phyloP scores from a whole-genome alignment of 2,888 invertebrate genomes.

The Dusona sp. region DNA sequence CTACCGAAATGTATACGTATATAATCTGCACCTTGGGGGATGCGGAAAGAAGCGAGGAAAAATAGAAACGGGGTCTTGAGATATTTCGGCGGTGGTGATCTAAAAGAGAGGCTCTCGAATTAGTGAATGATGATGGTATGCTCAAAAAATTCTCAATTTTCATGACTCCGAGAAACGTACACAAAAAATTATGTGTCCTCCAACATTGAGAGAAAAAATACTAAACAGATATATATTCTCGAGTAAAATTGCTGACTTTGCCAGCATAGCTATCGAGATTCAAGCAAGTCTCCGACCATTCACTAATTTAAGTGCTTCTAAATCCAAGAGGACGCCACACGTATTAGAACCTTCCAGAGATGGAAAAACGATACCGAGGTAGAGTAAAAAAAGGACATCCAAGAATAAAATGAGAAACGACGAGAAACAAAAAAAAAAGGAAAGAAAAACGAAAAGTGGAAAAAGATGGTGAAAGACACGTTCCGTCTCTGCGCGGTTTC shows the following conservation, averaged over 20 bases:
- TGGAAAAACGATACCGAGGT: slow-evolving; percentile 2
- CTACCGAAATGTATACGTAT: neutral
- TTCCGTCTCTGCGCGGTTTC: slow-evolving; percentile 63
- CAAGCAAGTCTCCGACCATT: slow-evolving; percentile 36
- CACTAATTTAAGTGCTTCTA: slow-evolving; percentile 78
- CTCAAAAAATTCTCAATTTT: slow-evolving; percentile 33
- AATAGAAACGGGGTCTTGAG: slow-evolving; percentile 27
- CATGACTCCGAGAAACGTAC: slow-evolving; percentile 23
- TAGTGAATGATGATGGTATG: slow-evolving; percentile 16
- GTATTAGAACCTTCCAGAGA: neutral
- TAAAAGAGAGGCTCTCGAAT: slow-evolving; percentile 38
- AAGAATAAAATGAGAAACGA: slow-evolving; percentile 41
- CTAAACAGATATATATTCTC: neutral
- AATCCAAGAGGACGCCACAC: slow-evolving; percentile 72
- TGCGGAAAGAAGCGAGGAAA: slow-evolving; percentile 14
- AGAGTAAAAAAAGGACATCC: slow-evolving; percentile 5
- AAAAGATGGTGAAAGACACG: slow-evolving; percentile 66
- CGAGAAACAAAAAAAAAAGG: neutral
- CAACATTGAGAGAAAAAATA: neutral
- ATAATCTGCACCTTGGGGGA: slow-evolving; percentile 1
- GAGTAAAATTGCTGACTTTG: neutral
- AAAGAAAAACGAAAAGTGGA: slow-evolving; percentile 32
- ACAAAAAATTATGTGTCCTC: neutral
- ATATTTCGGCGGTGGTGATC: slow-evolving; percentile 7
- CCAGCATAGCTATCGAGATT: too few species aligned